These are phyloP conservation scores for Psilopsiagon aymara DNA, from an alignment of 2,113 vertebrate species.

Conservation along the genomic window DNA sequence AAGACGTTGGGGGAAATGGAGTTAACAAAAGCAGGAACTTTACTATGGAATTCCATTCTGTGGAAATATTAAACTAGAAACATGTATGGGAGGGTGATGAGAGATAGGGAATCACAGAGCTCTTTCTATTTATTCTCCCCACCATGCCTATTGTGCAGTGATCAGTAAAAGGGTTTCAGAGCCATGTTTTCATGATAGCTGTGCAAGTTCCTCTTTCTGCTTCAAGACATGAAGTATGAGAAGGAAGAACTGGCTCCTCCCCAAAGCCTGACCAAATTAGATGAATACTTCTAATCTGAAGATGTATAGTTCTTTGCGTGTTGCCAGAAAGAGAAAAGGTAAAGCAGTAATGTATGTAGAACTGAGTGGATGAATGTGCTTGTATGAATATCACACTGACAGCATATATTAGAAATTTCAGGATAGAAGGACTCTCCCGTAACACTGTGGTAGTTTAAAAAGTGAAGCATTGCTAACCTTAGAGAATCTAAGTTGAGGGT, in stretches of 20 bases:
- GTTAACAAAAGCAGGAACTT: background rate
- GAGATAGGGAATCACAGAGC: background rate
- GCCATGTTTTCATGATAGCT: background rate
- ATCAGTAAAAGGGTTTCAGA: background rate
- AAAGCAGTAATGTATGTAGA: background rate
- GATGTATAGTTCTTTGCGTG: background rate
- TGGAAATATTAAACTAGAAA: background rate
- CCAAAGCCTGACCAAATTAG: background rate
- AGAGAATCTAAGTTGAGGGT: background rate
- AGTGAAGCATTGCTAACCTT: background rate
- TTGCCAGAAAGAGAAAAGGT: background rate
- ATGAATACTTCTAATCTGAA: background rate
- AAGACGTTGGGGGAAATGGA: background rate
- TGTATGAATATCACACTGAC: background rate
- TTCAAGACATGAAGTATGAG: background rate
- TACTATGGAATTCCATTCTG: background rate
- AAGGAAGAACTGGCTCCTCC: background rate
- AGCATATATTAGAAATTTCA: background rate
- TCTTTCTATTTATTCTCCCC: background rate
- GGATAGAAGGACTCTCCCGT: background rate
- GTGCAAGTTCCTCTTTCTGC: background rate
- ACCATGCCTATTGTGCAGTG: background rate
- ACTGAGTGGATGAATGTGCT: rapidly evolving
- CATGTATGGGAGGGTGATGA: background rate
- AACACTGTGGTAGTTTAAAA: background rate